phyloP scores from a whole-genome alignment of 1,140 invertebrate genomes.

The Thaumetopoea pityocampa region DNA sequence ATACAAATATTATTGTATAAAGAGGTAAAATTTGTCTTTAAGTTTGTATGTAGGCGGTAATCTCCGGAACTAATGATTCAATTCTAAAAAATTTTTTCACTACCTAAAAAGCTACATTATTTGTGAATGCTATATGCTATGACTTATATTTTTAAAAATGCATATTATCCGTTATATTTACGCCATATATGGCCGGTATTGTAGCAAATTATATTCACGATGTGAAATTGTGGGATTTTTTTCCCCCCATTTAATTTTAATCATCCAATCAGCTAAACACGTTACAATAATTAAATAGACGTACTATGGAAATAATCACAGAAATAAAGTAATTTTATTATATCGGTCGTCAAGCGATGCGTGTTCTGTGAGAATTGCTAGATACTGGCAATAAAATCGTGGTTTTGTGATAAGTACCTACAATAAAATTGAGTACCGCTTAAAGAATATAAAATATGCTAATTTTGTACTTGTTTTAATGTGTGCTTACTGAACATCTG shows the following conservation, averaged over 20 bases:
- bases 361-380: constrained; percentile 65
- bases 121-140: too few species aligned
- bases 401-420: constrained; percentile 70
- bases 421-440: constrained; percentile 69
- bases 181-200: too few species aligned
- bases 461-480: constrained; percentile 64
- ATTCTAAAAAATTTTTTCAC: too few species aligned
- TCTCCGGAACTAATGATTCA: too few species aligned
- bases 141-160: too few species aligned
- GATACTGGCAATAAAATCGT: constrained; percentile 70
- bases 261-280: neutral
- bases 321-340: constrained; percentile 39
- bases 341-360: constrained; percentile 35
- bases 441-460: constrained; percentile 45
- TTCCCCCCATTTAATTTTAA: neutral
- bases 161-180: too few species aligned
- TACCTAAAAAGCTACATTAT: too few species aligned
- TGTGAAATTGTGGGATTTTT: neutral
- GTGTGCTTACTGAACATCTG: constrained; percentile 15
- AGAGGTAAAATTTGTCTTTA: too few species aligned
- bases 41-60: too few species aligned
- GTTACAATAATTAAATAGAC: constrained; percentile 4
- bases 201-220: too few species aligned
- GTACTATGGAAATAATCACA: constrained; percentile 39
- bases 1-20: too few species aligned